Percentiles rank a stretch among this genome's conserved stretches.
Evolutionary conservation across 2,797 vertebrate genomes (phyloP).

Genomic region (Potorous gilbertii): DNA sequence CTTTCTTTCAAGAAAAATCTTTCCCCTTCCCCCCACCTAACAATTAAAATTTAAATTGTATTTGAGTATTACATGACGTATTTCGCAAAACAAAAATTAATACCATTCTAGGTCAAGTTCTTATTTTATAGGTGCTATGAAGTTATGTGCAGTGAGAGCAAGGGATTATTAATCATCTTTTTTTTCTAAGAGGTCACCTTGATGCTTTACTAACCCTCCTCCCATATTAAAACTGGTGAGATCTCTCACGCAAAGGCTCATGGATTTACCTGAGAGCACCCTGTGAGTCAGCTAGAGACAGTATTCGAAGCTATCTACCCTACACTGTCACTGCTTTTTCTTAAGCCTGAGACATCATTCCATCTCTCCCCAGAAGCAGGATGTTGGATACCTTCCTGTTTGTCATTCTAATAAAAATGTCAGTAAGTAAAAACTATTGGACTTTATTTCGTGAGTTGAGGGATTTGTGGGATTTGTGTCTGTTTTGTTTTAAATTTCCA

Average conservation of each 20-base stretch:
- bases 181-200: neutral
- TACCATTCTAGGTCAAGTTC: neutral
- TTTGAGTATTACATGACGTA: neutral
- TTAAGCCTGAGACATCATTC: slow-evolving; percentile 3
- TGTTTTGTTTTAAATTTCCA: slow-evolving; percentile 20
- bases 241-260: slow-evolving; percentile 3
- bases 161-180: slow-evolving; percentile 49
- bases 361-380: slow-evolving; percentile 15
- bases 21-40: neutral
- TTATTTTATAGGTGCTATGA: neutral
- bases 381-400: slow-evolving; percentile 5
- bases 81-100: neutral
- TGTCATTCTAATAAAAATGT: slow-evolving; percentile 60
- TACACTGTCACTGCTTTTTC: neutral
- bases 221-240: neutral
- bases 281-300: slow-evolving; percentile 25
- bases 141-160: neutral
- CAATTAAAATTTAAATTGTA: neutral
- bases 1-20: neutral
- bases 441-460: slow-evolving; percentile 34
- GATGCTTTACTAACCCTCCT: neutral
- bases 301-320: neutral
- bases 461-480: neutral
- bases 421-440: slow-evolving; percentile 36
- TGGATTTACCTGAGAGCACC: neutral